These are phyloP conservation scores for Carpatolechia fugitivella DNA, from an alignment of 2,888 invertebrate species.

Conservation along the genomic window DNA sequence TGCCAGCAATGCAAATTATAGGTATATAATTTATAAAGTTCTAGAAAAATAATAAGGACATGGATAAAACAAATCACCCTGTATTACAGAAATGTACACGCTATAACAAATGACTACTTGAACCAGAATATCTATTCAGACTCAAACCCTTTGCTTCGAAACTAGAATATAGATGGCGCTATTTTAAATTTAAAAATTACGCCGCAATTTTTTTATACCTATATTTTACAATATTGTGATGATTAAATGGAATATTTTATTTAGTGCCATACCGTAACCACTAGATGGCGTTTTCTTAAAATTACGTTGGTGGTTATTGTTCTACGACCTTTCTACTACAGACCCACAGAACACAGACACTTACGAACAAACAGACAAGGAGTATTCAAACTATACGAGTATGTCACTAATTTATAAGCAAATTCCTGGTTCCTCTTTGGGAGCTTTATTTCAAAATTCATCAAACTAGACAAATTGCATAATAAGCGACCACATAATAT, in stretches of 20 bases:
- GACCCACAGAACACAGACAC: no score
- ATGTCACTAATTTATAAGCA: no score
- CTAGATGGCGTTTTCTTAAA: background rate
- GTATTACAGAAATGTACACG: background rate
- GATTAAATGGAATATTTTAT: no score
- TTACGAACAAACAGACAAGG: no score
- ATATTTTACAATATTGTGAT: no score
- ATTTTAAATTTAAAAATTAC: background rate
- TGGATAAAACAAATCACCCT: background rate
- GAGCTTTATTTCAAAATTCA: no score
- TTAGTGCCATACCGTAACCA: background rate
- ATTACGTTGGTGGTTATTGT: background rate
- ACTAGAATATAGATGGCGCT: constrained; percentile 30
- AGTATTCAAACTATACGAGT: no score
- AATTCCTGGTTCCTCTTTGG: no score
- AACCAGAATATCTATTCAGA: background rate
- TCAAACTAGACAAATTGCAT: no score
- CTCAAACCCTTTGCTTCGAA: constrained; percentile 1
- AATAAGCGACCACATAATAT: no score
- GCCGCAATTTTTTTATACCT: background rate
- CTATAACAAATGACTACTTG: constrained; percentile 1
- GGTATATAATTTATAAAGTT: background rate
- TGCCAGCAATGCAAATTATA: background rate
- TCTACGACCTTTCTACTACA: no score
- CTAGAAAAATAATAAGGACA: no score